These are phyloP conservation scores for Sphaerophoria taeniata DNA, from an alignment of 2,888 invertebrate genomes.

Conservation along the genomic window DNA sequence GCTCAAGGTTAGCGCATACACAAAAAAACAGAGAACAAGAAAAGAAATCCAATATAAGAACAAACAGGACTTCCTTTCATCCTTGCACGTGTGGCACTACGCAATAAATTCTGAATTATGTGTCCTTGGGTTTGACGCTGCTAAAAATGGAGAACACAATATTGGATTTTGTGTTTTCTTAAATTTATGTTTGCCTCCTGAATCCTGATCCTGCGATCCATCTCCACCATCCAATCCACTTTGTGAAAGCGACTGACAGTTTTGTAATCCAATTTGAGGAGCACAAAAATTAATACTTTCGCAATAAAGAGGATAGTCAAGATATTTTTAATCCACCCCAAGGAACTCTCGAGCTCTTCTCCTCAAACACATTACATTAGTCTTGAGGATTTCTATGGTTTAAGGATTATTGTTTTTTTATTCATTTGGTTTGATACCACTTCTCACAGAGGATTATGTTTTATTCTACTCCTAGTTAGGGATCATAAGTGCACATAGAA, in stretches of 20 bases:
- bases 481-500: too few relatives aligned
- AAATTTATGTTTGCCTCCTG: background rate
- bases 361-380: background rate
- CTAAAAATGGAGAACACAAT: background rate
- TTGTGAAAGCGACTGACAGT: background rate
- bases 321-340: background rate
- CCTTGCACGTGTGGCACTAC: background rate
- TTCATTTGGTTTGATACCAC: background rate
- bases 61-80: background rate
- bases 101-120: background rate
- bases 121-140: background rate
- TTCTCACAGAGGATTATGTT: background rate
- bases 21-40: background rate
- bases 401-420: background rate
- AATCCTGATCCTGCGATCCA: background rate
- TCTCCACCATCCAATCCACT: too few relatives aligned
- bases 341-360: background rate
- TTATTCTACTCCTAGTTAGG: too few relatives aligned
- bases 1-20: background rate
- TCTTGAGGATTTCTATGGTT: background rate
- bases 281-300: conserved; percentile 24
- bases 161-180: conserved; percentile 13
- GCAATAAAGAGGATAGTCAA: background rate
- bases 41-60: background rate
- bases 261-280: conserved; percentile 28